Base-by-base conservation (phyloP, 2,113 vertebrate genomes). In the Marmota flaviventris region DNA sequence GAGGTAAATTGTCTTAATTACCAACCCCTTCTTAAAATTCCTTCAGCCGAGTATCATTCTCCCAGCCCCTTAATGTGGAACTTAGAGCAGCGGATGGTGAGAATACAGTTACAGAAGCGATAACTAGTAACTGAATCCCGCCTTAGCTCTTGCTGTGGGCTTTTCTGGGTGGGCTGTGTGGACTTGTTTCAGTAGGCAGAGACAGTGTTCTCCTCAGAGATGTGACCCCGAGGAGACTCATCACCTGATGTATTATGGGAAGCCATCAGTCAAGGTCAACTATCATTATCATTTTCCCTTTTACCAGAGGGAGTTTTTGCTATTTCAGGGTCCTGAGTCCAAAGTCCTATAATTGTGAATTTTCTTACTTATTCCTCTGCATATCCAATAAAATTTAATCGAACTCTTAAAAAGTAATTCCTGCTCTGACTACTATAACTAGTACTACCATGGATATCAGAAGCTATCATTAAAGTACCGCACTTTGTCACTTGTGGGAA, bases 1-100 rank as follows among this genome's bases (percentile, higher is more conserved):
- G 75, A 84, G 97, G 97, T 97, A 92, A 94, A 96, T 98, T 97
- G 76, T 98, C 94, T 91, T 90, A 92, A 93, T 97, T 65, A 77
- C 95, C 97, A 96, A 95, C 67, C 53, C 90, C 67, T 78, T 86
- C 92, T 90, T 96, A 96, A 97, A 96, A 97, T 98, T 95, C 92
- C 4, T 70, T 83, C 70, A 85, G 97, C 97, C 88, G 51, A 42
- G 87, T 85, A 0, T 94, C 85, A 42, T 79, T 92, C 70, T 88
- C 83, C 84, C 89, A 95, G 91, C 0, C 1, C 84, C 67, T 73
- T 93, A 85, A 77, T 45, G 25, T 24, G 0, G 34, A 48, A 69
- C 82, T 89, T 85, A 84, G 65, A 93, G n/a, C 29, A 32, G 39
- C 25, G 53, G 65, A 25, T 14, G 18, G 22, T 34, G 39, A 85